These are phyloP conservation scores for Corvus moneduloides DNA, from an alignment of 2,113 vertebrate genomes.

Conservation along the genomic window DNA sequence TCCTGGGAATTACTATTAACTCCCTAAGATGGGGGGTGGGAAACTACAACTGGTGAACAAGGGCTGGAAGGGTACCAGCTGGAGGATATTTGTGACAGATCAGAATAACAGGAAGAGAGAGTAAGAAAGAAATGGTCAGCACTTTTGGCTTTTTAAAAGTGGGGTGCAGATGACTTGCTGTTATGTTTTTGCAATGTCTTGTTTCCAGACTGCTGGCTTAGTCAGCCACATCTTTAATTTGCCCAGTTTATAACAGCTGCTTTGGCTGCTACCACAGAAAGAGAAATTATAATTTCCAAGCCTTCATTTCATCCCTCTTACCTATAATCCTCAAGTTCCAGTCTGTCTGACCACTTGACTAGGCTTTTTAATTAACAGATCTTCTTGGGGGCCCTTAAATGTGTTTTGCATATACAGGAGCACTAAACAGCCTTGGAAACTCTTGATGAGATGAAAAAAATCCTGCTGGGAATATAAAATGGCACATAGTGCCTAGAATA, in stretches of 20 bases:
- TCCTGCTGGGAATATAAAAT: constrained; percentile 69
- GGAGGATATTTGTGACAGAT: constrained; percentile 34
- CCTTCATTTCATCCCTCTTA: constrained; percentile 68
- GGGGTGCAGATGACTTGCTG: not conserved
- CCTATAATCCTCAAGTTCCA: constrained; percentile 80
- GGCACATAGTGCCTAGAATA: not conserved
- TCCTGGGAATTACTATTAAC: constrained; percentile 62
- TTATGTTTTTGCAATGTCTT: not conserved
- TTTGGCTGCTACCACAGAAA: constrained; percentile 62
- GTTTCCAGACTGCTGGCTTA: not conserved
- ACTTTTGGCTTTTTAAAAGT: constrained; percentile 40
- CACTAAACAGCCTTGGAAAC: constrained; percentile 52
- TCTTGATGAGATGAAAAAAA: constrained; percentile 30
- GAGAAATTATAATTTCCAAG: constrained; percentile 75
- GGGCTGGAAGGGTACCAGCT: constrained; percentile 22
- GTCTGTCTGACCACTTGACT: constrained; percentile 79
- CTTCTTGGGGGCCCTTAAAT: constrained; percentile 59
- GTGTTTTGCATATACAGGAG: constrained; percentile 43
- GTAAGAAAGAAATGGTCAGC: not conserved
- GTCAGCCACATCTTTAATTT: constrained; percentile 55
- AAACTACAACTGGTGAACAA: constrained; percentile 16
- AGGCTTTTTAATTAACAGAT: constrained; percentile 74
- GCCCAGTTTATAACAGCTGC: constrained; percentile 46
- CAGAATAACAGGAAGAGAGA: constrained; percentile 39
- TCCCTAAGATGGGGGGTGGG: constrained; percentile 45